Evolutionary conservation across 2,113 vertebrate genomes (phyloP).

Genomic region (Podilymbus podiceps): DNA sequence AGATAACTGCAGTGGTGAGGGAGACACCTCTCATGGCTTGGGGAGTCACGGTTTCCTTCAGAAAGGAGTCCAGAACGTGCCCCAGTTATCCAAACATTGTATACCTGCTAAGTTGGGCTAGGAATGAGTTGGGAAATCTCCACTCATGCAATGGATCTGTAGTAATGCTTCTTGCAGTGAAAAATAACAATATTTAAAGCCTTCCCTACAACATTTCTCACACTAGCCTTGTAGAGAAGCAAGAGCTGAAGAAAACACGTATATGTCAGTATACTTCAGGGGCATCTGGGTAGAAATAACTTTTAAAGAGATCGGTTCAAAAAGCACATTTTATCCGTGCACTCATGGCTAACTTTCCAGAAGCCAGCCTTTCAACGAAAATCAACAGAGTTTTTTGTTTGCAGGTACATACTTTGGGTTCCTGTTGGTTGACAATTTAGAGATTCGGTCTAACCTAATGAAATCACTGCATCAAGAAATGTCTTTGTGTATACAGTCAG

Average conservation of each 20-base stretch:
- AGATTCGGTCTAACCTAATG: neutral
- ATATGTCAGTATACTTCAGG: constrained; percentile 17
- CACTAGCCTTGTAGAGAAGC: neutral
- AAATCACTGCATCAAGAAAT: neutral
- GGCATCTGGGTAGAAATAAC: neutral
- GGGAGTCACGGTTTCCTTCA: accelerated
- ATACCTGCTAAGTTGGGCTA: neutral
- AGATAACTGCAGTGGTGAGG: accelerated
- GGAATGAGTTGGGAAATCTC: constrained; percentile 8
- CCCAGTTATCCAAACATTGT: neutral
- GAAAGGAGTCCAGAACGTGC: neutral
- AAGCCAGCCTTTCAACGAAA: neutral
- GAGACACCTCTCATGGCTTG: neutral
- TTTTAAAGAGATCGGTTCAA: neutral
- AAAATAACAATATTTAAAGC: constrained; percentile 19
- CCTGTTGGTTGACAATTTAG: neutral
- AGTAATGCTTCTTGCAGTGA: neutral
- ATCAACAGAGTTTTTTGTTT: neutral
- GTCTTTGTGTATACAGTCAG: neutral
- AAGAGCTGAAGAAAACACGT: constrained; percentile 8
- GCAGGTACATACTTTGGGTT: neutral
- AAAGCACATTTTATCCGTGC: neutral
- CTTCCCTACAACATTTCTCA: neutral
- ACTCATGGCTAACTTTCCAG: neutral
- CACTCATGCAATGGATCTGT: neutral